phyloP scores from a whole-genome alignment of 2,113 vertebrate genomes.

The Merops nubicus region DNA sequence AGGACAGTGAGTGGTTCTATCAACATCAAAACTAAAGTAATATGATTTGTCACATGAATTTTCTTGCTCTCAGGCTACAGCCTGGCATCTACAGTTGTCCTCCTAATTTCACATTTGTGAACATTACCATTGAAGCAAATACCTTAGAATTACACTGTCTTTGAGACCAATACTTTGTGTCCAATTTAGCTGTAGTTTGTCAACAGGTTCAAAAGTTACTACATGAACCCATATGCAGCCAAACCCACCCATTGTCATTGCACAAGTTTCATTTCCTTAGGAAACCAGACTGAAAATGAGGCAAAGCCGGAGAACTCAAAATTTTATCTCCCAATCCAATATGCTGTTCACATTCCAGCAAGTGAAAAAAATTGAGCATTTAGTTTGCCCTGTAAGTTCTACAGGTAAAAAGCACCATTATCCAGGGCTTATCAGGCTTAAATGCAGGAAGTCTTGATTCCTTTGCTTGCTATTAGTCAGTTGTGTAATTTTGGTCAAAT shows the following conservation, averaged over 20 bases:
- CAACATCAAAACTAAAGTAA: background rate
- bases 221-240: background rate
- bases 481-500: slow-evolving; percentile 10
- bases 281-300: background rate
- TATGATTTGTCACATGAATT: background rate
- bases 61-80: background rate
- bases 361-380: background rate
- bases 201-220: background rate
- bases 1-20: background rate
- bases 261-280: slow-evolving; percentile 51
- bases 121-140: too few relatives aligned
- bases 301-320: background rate
- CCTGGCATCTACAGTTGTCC: background rate
- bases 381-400: background rate
- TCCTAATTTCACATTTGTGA: background rate
- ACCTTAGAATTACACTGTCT: background rate
- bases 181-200: background rate
- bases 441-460: background rate
- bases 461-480: background rate
- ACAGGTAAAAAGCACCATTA: background rate
- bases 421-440: background rate
- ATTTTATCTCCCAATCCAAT: background rate
- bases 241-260: background rate
- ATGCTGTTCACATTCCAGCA: background rate
- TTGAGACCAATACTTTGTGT: background rate